These are phyloP conservation scores for Schizopygopsis pylzovi DNA, from an alignment of 2,797 vertebrate genomes.

Conservation along the genomic window DNA sequence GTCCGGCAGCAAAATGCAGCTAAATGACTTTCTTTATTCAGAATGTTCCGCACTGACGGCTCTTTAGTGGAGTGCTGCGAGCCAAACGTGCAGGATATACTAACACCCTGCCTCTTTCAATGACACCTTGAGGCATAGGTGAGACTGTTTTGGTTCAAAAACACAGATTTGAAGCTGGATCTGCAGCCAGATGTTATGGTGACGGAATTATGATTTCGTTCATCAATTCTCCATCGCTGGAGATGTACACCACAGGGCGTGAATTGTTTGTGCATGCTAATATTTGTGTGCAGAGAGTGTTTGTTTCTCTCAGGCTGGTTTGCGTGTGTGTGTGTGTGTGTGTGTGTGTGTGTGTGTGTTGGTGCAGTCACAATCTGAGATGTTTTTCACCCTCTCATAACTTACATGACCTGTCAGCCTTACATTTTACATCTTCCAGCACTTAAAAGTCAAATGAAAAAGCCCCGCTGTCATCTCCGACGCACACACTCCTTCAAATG, in stretches of 20 bases:
- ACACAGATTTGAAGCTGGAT: slow-evolving; percentile 15
- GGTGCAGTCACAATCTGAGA: not conserved
- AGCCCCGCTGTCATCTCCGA: slow-evolving; percentile 9
- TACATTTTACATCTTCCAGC: slow-evolving; percentile 11
- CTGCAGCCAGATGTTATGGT: slow-evolving; percentile 35
- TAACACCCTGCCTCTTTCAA: slow-evolving; percentile 42
- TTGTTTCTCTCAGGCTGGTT: slow-evolving; percentile 16
- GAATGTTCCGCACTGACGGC: slow-evolving; percentile 48
- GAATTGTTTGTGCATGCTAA: slow-evolving; percentile 35
- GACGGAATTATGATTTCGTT: slow-evolving; percentile 33
- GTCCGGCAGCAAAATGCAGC: slow-evolving; percentile 55
- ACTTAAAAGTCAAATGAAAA: slow-evolving; percentile 32
- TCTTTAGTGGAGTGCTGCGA: slow-evolving; percentile 55
- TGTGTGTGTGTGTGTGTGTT: slow-evolving; percentile 7
- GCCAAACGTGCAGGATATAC: slow-evolving; percentile 54
- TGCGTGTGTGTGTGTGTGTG: not conserved
- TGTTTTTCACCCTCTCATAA: slow-evolving; percentile 22
- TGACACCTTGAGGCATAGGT: slow-evolving; percentile 50
- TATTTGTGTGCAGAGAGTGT: not conserved
- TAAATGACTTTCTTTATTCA: slow-evolving; percentile 64
- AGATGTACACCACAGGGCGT: slow-evolving; percentile 21
- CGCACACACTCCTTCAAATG: slow-evolving; percentile 35
- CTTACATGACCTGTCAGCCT: slow-evolving; percentile 27
- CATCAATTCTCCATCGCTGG: slow-evolving; percentile 32
- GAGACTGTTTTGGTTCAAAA: slow-evolving; percentile 30